Conservation (phyloP, 1,140 invertebrate species). For the Holotrichia oblita region DNA sequence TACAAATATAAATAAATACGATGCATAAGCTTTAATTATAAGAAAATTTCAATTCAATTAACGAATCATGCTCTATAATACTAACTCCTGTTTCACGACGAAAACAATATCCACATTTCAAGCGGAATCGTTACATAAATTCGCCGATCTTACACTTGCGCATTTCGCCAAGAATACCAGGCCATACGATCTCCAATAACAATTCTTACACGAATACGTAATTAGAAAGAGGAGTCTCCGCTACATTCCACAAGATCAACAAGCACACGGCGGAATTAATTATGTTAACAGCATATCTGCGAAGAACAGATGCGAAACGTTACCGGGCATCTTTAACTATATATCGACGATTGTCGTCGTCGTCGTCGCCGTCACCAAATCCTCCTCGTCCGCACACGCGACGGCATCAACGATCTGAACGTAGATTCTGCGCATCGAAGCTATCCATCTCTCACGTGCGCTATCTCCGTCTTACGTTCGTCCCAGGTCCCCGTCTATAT, state of each 20-base stretch:
- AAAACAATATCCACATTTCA: conserved; percentile 34
- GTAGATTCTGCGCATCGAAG: conserved; percentile 20
- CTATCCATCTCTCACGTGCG: neutral
- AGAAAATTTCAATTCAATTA: too few relatives aligned
- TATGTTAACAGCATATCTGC: neutral
- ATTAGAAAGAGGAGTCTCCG: conserved; percentile 15
- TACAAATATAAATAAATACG: too few relatives aligned
- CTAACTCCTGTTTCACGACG: neutral
- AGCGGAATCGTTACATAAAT: neutral
- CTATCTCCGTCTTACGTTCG: conserved; percentile 10
- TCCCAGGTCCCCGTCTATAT: conserved; percentile 29
- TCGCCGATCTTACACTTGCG: neutral
- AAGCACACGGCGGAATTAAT: neutral
- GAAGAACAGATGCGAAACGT: neutral
- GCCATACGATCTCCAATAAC: neutral
- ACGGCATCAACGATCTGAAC: conserved; percentile 15
- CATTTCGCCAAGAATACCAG: neutral
- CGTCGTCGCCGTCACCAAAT: neutral
- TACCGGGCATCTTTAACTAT: neutral
- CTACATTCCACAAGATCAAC: neutral
- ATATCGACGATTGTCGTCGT: neutral
- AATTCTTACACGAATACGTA: conserved; percentile 21
- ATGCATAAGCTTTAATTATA: too few relatives aligned
- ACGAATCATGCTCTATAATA: too few relatives aligned
- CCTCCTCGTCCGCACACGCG: neutral